Conservation (phyloP, 2,888 invertebrate genomes). For the Pteria penguin region DNA sequence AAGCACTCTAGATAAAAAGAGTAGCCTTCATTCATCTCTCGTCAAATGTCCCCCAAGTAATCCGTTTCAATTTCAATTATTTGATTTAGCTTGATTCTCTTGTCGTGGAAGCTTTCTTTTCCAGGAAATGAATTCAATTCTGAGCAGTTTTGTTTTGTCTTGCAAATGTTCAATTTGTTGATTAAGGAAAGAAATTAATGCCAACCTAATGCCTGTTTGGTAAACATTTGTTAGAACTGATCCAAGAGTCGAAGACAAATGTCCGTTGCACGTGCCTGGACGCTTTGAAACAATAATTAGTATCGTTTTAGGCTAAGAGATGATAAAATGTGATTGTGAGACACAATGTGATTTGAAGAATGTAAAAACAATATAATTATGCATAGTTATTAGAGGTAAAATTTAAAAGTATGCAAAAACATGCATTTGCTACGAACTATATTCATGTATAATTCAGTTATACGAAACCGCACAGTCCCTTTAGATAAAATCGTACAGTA, state of each 20-base stretch:
- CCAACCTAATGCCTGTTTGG: conserved; percentile 24
- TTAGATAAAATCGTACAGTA: no score
- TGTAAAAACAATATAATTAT: no score
- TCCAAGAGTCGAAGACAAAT: conserved; percentile 19
- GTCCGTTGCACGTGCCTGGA: conserved; percentile 11
- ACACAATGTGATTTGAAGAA: no score
- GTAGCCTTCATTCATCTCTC: not conserved
- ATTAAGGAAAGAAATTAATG: conserved; percentile 26
- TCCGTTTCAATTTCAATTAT: conserved; percentile 14
- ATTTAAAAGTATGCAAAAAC: no score
- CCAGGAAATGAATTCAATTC: conserved; percentile 24
- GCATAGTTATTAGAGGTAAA: no score
- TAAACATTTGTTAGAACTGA: conserved; percentile 19
- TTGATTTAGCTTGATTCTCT: conserved; percentile 26
- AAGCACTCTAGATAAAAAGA: conserved; percentile 4
- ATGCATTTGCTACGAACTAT: no score
- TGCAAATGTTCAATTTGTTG: conserved; percentile 36
- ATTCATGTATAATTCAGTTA: no score
- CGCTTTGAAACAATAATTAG: no score
- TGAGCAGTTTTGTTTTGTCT: conserved; percentile 29
- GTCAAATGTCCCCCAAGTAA: conserved; percentile 4
- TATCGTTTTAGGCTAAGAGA: no score
- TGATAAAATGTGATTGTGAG: no score
- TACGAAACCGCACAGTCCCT: no score
- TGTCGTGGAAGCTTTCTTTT: conserved; percentile 16